Percentiles rank a stretch among this genome's conserved stretches.
Evolutionary conservation across 1,140 invertebrate genomes (phyloP).

Genomic region (Venturia canescens): DNA sequence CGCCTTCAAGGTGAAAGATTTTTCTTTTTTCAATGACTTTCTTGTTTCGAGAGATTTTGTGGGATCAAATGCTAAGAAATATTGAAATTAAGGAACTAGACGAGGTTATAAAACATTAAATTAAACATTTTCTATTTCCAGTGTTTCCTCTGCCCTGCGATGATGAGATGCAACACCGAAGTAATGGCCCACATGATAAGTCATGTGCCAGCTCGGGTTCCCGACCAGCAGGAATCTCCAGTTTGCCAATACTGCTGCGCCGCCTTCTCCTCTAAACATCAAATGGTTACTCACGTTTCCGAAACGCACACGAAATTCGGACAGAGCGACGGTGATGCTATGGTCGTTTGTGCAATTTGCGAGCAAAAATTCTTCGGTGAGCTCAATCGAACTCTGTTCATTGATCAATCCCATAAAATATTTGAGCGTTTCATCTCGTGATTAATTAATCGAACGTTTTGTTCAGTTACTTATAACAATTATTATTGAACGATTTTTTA

Average conservation of each 20-base stretch:
- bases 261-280: constrained; percentile 72
- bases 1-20: constrained; percentile 64
- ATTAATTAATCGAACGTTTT: no score
- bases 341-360: constrained; percentile 83
- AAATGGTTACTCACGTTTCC: constrained; percentile 69
- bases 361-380: constrained; percentile 77
- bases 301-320: constrained; percentile 74
- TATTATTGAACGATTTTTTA: no score
- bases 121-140: constrained; percentile 76
- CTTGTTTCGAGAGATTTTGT: no score
- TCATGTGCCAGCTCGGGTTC: constrained; percentile 78
- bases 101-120: no score
- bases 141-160: constrained; percentile 79
- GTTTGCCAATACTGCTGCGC: constrained; percentile 74
- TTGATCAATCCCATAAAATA: no score
- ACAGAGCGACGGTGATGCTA: constrained; percentile 68
- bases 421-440: no score
- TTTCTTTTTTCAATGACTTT: background rate
- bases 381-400: constrained; percentile 14
- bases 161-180: constrained; percentile 77
- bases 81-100: no score
- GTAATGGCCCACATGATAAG: constrained; percentile 84
- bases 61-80: no score
- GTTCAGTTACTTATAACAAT: no score
- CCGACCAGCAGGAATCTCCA: constrained; percentile 67